Evolutionary conservation across 2,888 invertebrate genomes (phyloP), one percentile per base, ranked within the genome.

Genomic region (Pachliopta kotzebuea): DNA sequence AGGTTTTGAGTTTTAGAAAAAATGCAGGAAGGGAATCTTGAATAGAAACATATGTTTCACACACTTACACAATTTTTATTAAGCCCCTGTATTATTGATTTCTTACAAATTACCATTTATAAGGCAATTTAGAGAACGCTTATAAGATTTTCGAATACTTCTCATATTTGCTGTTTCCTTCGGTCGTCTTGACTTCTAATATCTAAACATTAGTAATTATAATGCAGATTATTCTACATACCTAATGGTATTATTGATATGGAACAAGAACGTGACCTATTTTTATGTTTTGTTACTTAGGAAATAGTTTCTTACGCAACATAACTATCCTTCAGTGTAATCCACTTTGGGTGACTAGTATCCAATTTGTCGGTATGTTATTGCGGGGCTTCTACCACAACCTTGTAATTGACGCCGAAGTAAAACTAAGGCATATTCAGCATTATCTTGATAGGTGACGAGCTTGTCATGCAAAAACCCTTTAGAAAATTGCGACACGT

Each of bases 381-480:
- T 83, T 83, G 86, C 83, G 78, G 71, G 90, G 89, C 84, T 90
- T 90, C 89, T 68, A 85, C 87, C 88, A 78, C 89, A 86, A 77
- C 77, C 75, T 75, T 77, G 76, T 88, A 90, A 89, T 85, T 83
- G 88, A 88, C 83, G 86, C 88, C 86, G 79, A 84, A 84, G 83
- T 81, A 80, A 80, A 81, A 84, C 83, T 83, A 72, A 84, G 83
- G 79, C 83, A 79, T 80, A 80, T 79, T 79, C 80, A 81, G 78
- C 79, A 75, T 78, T 76, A 76, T 75, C 73, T 70, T 78, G 77
- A 78, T 70, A 78, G 77, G 78, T 67, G 68, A 74, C 76, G 75
- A 77, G 74, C 73, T 76, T 75, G 74, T 72, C 67, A 74, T 71
- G 80, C 78, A 83, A 86, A 83, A 85, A 84, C 73, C 64, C 69